Conservation (phyloP, 1,140 invertebrate genomes). For the Onthophagus taurus region DNA sequence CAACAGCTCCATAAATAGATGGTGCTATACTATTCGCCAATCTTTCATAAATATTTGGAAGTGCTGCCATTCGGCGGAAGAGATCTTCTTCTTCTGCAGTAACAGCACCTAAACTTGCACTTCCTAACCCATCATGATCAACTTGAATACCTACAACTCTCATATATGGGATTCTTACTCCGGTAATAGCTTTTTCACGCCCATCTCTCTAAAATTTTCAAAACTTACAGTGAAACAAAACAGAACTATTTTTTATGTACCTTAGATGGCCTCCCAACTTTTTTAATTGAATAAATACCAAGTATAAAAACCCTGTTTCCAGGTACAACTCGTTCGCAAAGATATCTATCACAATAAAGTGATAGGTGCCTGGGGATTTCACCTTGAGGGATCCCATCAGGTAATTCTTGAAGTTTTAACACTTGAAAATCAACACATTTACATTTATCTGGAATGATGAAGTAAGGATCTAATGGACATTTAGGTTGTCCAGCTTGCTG, state of each 20-base stretch:
- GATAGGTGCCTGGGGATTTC: slow-evolving; percentile 97
- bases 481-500: slow-evolving; percentile 80
- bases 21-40: slow-evolving; percentile 90
- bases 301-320: slow-evolving; percentile 91
- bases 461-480: slow-evolving; percentile 96
- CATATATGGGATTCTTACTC: slow-evolving; percentile 89
- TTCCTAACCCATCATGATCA: slow-evolving; percentile 70
- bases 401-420: slow-evolving; percentile 90
- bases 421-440: slow-evolving; percentile 91
- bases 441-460: slow-evolving; percentile 96
- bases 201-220: slow-evolving; percentile 45
- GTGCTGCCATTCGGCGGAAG: slow-evolving; percentile 76
- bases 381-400: slow-evolving; percentile 94
- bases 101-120: slow-evolving; percentile 43
- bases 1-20: slow-evolving; percentile 88
- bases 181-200: slow-evolving; percentile 81
- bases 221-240: background rate
- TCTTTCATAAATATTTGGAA: slow-evolving; percentile 81
- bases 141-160: slow-evolving; percentile 87
- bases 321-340: slow-evolving; percentile 93
- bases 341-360: slow-evolving; percentile 85
- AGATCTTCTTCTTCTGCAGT: slow-evolving; percentile 85
- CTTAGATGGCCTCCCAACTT: slow-evolving; percentile 53
- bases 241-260: slow-evolving; percentile 26
- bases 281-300: slow-evolving; percentile 97